A percentile compares a stretch with the other conserved stretches of the same genome.
These are phyloP conservation scores for Poeciliopsis paucimaculata DNA, from an alignment of 2,797 vertebrate species.

Conservation along the genomic window DNA sequence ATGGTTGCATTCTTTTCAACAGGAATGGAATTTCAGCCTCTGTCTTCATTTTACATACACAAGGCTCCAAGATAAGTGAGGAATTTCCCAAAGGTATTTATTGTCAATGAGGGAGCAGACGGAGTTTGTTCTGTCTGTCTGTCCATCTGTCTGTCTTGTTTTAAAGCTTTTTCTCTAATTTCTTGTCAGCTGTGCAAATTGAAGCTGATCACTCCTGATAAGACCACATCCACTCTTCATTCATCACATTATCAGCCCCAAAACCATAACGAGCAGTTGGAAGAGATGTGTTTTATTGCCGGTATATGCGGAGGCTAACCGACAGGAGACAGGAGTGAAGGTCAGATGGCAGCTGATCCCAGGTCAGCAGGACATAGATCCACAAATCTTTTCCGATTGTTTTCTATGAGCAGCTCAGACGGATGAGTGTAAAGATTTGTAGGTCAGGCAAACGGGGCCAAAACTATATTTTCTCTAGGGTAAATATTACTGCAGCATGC, in stretches of 20 bases:
- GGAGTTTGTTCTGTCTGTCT: slow-evolving; percentile 13
- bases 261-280: slow-evolving; percentile 34
- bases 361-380: background rate
- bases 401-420: background rate
- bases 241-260: slow-evolving; percentile 46
- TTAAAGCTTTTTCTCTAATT: slow-evolving; percentile 44
- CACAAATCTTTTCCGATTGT: background rate
- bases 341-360: background rate
- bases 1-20: slow-evolving; percentile 44
- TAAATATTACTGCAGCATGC: background rate
- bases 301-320: background rate
- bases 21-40: slow-evolving; percentile 55
- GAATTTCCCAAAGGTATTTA: slow-evolving; percentile 70
- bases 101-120: slow-evolving; percentile 45
- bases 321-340: background rate
- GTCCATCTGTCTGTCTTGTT: slow-evolving; percentile 13
- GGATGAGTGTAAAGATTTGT: background rate
- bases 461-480: background rate
- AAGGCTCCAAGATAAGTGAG: slow-evolving; percentile 67
- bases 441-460: background rate
- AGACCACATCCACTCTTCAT: slow-evolving; percentile 33
- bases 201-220: slow-evolving; percentile 58
- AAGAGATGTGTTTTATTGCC: slow-evolving; percentile 9
- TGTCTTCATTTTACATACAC: slow-evolving; percentile 64
- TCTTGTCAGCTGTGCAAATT: slow-evolving; percentile 66